Base-by-base conservation (phyloP, 2,888 invertebrate species). In the Aspidiotus rigidus region DNA sequence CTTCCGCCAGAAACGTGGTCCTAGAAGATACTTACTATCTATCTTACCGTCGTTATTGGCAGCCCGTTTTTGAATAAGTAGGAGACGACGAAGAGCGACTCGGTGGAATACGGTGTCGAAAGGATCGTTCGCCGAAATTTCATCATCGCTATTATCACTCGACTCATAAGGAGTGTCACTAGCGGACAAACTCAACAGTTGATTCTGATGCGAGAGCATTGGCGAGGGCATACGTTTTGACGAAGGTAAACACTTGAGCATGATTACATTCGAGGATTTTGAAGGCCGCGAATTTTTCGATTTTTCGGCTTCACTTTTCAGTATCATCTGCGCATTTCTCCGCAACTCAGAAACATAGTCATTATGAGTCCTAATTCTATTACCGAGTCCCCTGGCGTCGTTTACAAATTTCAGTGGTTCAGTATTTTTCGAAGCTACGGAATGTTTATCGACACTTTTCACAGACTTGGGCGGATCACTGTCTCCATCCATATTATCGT, bases 1-100 rank as follows among this genome's bases (percentile, higher is more conserved):
- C 17, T 66, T 66, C 0, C 57, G 42, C 66, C 66, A 66, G 55
- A 66, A 66, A 15, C 56, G 16, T n/a, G 66, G 66, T 8, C 66
- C 66, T 7, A 66, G 28, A 13, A 66, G 7, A 49, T 66, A 66
- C 13, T 39, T 56, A 40, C 55, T 57, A 17, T 66, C 66, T n/a
- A 66, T 57, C 55, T 66, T 66, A n/a, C 66, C 66, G 3, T 56
- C 57, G 13, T 66, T 66, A n/a, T 41, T 16, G 7, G 66, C 16
- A 1, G 66, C 66, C 40, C 56, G 39, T 11, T 57, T 56, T 11
- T 39, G 66, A 1, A 66, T 56, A 7, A 66, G 16, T 7, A 41
- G 41, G 42, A 66, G 56, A 7, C 66, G 66, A 10, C 66, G 16
- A 16, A 42, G 17, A n/a, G 66, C 66, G 1, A 66, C 66, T 40